Base-by-base conservation (phyloP, 2,797 vertebrate species). In the Pampus argenteus region DNA sequence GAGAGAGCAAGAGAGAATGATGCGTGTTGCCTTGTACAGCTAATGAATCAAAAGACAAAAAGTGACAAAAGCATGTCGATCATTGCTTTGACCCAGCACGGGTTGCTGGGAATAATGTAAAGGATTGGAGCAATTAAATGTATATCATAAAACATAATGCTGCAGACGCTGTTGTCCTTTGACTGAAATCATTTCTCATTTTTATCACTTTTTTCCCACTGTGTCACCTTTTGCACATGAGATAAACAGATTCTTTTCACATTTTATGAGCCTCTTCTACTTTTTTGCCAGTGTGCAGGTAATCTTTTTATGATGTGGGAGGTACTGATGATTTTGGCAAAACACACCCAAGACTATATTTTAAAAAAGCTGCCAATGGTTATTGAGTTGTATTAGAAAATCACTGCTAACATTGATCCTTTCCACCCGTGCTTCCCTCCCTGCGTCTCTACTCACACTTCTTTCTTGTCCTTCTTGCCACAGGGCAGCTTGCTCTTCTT, bases 401-500 rank as follows among this genome's bases (percentile, higher is more conserved):
- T 45, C 20, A 17, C 7, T 48, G 10, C 1, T 25, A 61, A 34
- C 38, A 50, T 56, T 25, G 55, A 55, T 64, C 15, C 44, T 14
- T 17, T 55, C 18, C 13, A 4, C 20, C 23, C 22, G 10, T 2
- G 6, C 3, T 6, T 23, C 29, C 6, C 5, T 44, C 51, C 48
- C 18, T 42, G 23, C n/a, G 6, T 26, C 6, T 73, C 26, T 23
- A 96, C 96, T 96, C 82, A 96, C 96, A 90, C 85, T 54, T 95
- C 86, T 66, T 93, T 95, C 42, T 95, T 94, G 71, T 93, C 93
- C 56, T 93, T 83, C 78, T 94, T 93, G 79, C 94, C 69, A 71
- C 96, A 97, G 71, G 92, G 88, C 18, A 95, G 87, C 57, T 94
- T 96, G 54, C 87, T 94, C 83, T 92, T 96, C 88, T 95, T 96